Conservation (phyloP, 23 tunicate species). For the Trididemnum clinides region DNA sequence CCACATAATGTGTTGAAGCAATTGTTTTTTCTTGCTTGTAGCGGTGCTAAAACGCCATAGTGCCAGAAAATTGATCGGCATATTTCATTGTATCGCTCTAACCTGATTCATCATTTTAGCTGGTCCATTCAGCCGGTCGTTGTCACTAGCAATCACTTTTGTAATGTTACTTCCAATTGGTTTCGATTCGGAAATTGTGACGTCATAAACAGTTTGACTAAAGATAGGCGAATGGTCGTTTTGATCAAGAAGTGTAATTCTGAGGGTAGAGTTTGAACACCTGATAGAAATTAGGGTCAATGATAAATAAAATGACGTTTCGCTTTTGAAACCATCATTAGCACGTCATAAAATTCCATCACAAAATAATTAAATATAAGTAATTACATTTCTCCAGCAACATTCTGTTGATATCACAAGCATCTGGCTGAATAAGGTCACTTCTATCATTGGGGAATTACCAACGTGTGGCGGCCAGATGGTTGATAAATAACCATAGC, state of each 20-base stretch:
- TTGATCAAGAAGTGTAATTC: slow-evolving; percentile 58
- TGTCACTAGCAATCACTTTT: slow-evolving; percentile 62
- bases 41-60: too few relatives aligned
- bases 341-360: too few relatives aligned
- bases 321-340: too few relatives aligned
- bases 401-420: too few relatives aligned
- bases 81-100: background rate
- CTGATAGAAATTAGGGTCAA: slow-evolving; percentile 20
- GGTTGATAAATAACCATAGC: too few relatives aligned
- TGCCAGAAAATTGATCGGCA: background rate
- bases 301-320: background rate
- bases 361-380: too few relatives aligned
- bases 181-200: slow-evolving; percentile 63
- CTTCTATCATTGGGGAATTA: too few relatives aligned
- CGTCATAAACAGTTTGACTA: slow-evolving; percentile 15
- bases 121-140: slow-evolving; percentile 55
- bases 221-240: slow-evolving; percentile 79
- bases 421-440: too few relatives aligned
- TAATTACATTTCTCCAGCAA: too few relatives aligned
- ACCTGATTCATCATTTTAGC: slow-evolving; percentile 29
- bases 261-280: slow-evolving; percentile 46
- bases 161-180: slow-evolving; percentile 54
- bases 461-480: too few relatives aligned
- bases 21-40: too few relatives aligned
- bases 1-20: too few relatives aligned